Percentiles rank a stretch among this genome's conserved stretches.
Evolutionary conservation across 1,140 invertebrate species (phyloP).

Genomic region (Glossosoma conforme): DNA sequence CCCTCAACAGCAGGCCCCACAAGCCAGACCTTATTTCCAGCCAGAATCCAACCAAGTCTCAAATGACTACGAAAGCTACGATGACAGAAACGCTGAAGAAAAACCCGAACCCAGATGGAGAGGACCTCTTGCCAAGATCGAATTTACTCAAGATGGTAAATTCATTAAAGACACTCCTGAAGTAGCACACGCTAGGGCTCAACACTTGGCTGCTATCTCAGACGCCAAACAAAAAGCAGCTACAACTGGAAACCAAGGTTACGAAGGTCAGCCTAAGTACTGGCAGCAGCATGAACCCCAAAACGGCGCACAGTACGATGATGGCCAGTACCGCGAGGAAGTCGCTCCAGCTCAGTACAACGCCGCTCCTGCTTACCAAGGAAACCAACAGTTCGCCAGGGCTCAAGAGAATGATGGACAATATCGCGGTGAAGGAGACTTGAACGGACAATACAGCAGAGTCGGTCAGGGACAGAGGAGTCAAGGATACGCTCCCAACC

Average conservation of each 20-base stretch:
- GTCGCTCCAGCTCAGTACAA: conserved; percentile 3
- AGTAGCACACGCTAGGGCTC: conserved; percentile 45
- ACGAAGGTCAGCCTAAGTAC: conserved; percentile 2
- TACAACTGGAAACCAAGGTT: neutral
- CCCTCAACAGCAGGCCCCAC: conserved; percentile 7
- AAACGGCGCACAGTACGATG: conserved; percentile 18
- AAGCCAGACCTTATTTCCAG: conserved; percentile 8
- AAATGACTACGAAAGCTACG: conserved; percentile 25
- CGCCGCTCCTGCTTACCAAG: conserved; percentile 1
- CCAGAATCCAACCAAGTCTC: conserved; percentile 6
- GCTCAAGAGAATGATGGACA: conserved; percentile 11
- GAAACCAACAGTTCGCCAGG: conserved; percentile 7
- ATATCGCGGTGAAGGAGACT: conserved; percentile 14
- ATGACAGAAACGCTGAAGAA: conserved; percentile 12
- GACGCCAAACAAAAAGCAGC: conserved; percentile 36
- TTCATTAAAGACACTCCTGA: conserved; percentile 52
- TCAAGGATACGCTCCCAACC: neutral
- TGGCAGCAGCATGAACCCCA: conserved; percentile 24
- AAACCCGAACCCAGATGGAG: conserved; percentile 35
- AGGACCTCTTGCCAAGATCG: conserved; percentile 48
- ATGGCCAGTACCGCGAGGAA: conserved; percentile 20
- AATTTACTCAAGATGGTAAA: conserved; percentile 48
- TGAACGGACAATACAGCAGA: conserved; percentile 10
- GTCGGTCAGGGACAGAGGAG: neutral
- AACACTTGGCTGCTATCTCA: conserved; percentile 44